Conservation (phyloP, 2,797 vertebrate genomes). For the Peromyscus attwateri region DNA sequence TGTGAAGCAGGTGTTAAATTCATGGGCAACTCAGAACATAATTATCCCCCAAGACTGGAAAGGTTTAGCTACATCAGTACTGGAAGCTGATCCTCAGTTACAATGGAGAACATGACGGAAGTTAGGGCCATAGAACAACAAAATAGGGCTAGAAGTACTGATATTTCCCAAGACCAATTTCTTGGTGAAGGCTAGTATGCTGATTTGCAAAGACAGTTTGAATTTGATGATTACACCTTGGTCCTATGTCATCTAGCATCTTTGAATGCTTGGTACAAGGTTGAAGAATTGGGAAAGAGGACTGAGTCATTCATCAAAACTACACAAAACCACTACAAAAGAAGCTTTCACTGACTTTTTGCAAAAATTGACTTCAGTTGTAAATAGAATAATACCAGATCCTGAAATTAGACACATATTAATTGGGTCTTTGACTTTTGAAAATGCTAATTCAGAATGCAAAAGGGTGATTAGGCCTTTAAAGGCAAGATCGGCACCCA, state of each 20-base stretch:
- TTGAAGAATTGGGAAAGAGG: neutral
- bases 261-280: neutral
- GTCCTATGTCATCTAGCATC: neutral
- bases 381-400: neutral
- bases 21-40: neutral
- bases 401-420: neutral
- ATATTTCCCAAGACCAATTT: neutral
- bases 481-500: neutral
- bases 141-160: neutral
- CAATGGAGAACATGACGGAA: neutral
- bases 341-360: neutral
- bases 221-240: neutral
- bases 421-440: neutral
- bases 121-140: neutral
- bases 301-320: neutral
- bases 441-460: neutral
- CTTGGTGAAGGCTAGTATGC: neutral
- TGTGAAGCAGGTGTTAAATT: neutral
- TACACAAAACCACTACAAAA: neutral
- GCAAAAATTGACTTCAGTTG: neutral
- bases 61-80: neutral
- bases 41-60: neutral
- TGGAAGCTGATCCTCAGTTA: neutral
- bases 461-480: neutral
- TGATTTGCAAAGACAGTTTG: neutral